phyloP scores from a whole-genome alignment of 1,140 invertebrate species.

The Triops cancriformis region DNA sequence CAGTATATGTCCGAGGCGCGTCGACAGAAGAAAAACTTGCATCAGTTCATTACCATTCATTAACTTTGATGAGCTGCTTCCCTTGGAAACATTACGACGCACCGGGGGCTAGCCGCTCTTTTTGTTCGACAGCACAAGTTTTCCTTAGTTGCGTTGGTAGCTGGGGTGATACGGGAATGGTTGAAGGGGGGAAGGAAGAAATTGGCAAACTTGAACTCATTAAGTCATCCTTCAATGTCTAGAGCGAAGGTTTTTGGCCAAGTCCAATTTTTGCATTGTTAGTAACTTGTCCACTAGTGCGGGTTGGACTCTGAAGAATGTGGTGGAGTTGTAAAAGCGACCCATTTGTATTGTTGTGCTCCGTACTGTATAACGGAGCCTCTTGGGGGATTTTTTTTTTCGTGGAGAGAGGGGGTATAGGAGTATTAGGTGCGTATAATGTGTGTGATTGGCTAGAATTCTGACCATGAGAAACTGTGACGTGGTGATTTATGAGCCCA shows the following conservation, averaged over 20 bases:
- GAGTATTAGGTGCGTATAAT: slow-evolving; percentile 10
- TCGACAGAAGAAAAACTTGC: neutral
- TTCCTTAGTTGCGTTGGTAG: neutral
- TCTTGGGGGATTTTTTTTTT: neutral
- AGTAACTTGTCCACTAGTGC: slow-evolving; percentile 1
- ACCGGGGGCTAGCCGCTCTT: neutral
- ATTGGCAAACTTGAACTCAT: slow-evolving; percentile 6
- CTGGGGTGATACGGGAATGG: neutral
- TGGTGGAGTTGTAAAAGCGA: neutral
- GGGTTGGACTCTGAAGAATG: neutral
- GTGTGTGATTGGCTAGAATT: slow-evolving; percentile 10
- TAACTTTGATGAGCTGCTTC: slow-evolving; percentile 13
- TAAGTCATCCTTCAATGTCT: slow-evolving; percentile 6
- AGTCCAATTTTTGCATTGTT: neutral
- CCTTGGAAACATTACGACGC: neutral
- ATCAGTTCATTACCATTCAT: neutral
- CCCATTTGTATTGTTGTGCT: slow-evolving; percentile 5
- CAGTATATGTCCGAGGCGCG: neutral
- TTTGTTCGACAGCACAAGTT: neutral
- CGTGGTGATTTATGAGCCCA: slow-evolving; percentile 9
- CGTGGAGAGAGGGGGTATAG: neutral
- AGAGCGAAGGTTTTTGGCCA: neutral
- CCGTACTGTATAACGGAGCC: neutral
- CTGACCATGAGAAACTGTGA: slow-evolving; percentile 5
- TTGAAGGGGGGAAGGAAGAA: neutral